Conservation (phyloP, 2,888 invertebrate species). For the Drosophila testacea region DNA sequence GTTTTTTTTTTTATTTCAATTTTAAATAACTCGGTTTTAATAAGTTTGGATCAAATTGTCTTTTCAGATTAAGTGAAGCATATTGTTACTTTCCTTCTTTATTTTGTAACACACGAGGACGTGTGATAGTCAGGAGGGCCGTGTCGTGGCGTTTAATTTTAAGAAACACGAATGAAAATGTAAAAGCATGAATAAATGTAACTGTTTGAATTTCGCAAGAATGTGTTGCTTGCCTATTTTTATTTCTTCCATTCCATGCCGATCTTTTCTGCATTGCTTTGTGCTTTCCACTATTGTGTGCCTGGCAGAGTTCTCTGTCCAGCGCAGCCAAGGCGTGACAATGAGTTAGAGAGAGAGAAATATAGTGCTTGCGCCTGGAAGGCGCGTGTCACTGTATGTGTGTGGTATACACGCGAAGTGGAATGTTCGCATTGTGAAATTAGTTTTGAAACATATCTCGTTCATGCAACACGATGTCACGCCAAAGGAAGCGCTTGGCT, state of each 20-base stretch:
- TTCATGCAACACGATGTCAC: background rate
- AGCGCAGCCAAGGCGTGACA: background rate
- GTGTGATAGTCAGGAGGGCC: conserved; percentile 6
- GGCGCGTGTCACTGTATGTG: background rate
- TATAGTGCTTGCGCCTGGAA: conserved; percentile 1
- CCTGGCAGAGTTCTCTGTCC: background rate
- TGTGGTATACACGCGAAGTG: too few species aligned
- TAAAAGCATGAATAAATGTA: background rate
- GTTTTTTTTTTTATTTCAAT: background rate
- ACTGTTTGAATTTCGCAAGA: too few species aligned
- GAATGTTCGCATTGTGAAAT: background rate
- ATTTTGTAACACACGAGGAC: conserved; percentile 11
- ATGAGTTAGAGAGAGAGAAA: background rate
- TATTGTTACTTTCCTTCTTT: conserved; percentile 1
- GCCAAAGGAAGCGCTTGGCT: background rate
- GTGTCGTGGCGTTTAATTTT: background rate
- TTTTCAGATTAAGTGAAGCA: conserved; percentile 1
- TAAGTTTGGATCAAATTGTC: background rate
- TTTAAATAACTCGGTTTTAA: background rate
- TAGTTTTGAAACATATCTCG: background rate
- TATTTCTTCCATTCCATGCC: background rate
- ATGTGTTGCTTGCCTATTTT: background rate
- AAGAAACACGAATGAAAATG: background rate
- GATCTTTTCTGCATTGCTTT: conserved; percentile 2
- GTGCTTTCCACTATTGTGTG: background rate